Percentiles rank a stretch among this genome's conserved stretches.
Conservation (phyloP, 2,113 vertebrate genomes). For the Synchiropus splendidus region DNA sequence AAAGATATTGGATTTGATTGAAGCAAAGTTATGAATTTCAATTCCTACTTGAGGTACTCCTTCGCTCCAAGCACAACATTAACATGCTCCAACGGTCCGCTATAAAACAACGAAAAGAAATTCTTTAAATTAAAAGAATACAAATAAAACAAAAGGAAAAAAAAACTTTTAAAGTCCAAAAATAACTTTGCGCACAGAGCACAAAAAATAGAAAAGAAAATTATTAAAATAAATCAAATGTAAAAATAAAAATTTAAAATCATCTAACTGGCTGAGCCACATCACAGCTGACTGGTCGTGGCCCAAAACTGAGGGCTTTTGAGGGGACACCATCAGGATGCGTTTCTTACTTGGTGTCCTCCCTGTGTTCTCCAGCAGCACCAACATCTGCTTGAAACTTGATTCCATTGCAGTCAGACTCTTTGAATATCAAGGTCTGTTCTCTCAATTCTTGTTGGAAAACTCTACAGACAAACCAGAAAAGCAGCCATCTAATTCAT, state of each 20-base stretch:
- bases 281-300: too few relatives aligned
- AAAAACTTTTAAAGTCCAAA: constrained; percentile 64
- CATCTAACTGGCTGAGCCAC: too few relatives aligned
- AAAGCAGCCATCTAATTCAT: too few relatives aligned
- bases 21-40: constrained; percentile 42
- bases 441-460: too few relatives aligned
- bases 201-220: constrained; percentile 48
- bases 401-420: too few relatives aligned
- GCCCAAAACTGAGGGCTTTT: too few relatives aligned
- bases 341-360: too few relatives aligned
- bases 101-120: constrained; percentile 67
- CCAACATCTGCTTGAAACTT: too few relatives aligned
- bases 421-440: too few relatives aligned
- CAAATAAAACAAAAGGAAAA: constrained; percentile 22
- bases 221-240: constrained; percentile 19
- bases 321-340: too few relatives aligned
- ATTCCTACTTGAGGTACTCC: constrained; percentile 38
- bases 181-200: constrained; percentile 55
- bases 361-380: too few relatives aligned
- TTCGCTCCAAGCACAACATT: constrained; percentile 34
- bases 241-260: constrained; percentile 34
- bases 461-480: too few relatives aligned
- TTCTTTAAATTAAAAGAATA: constrained; percentile 69
- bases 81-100: constrained; percentile 53
- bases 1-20: constrained; percentile 49